Base-by-base conservation (phyloP, 2,113 vertebrate species). In the Phycodurus eques region DNA sequence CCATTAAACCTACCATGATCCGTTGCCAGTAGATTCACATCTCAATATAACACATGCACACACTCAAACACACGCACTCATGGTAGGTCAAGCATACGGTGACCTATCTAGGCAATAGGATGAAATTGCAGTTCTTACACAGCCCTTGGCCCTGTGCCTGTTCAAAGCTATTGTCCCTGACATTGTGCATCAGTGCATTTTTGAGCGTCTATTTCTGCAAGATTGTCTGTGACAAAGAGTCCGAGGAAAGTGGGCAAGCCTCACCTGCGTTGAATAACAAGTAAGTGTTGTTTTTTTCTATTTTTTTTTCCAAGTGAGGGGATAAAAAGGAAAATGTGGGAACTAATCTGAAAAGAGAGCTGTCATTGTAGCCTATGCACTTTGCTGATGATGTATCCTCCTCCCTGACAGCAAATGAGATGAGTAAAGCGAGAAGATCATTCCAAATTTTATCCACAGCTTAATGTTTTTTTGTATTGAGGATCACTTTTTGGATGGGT, bases 131-230 rank as follows among this genome's bases (percentile, higher is more conserved):
- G 79, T 71, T 78, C 71, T 78, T 77, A 77, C 78, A 73, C 57
- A 79, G 75, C 67, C 83, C 70, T 86, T 86, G 86, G 89, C 87
- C 84, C 75, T 57, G 47, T 76, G 89, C 85, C 89, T 82, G 85
- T 82, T 73, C 84, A 78, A 70, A 86, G 76, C 75, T 42, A 88
- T 89, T 90, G 87, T 85, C 85, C 85, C 75, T 83, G 85, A 87
- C 80, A 78, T 72, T 84, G 84, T 80, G 75, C 27, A 33, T 73
- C 33, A 43, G 47, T 69, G 79, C 35, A 73, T 68, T 63, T 10
- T 11, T 70, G 39, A 82, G 76, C 76, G 71, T 80, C 47, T 79
- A 43, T 78, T 27, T 33, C 35, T 1, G 42, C 22, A 60, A 8
- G 51, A 67, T 56, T 59, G 68, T 79, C 66, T 67, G 62, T 11